Evolutionary conservation across 1,140 invertebrate genomes (phyloP), one percentile per base, ranked within the genome.

Genomic region (Saccostrea echinata): DNA sequence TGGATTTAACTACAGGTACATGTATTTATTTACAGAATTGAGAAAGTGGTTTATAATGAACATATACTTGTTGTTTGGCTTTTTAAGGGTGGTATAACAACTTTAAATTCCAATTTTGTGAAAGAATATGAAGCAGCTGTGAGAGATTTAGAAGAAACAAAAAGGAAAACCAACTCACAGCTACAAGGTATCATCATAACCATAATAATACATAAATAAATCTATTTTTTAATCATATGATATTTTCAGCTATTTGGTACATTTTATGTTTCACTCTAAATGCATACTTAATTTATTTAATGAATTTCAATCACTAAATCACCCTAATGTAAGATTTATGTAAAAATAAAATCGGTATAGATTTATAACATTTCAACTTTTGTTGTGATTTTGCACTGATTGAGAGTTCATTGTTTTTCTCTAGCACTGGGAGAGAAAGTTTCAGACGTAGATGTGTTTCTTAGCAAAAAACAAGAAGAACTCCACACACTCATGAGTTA

Each of bases 71-170:
- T 85, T 83, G 53, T 90, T 43, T 55, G 90, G 16, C n/a, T 83
- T 35, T 51, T 93, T 35, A 86, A 94, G 93, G 92, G 93, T 84
- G 93, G 93, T 51, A 93, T 94, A 24, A 89, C 90, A n/a, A 91
- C 91, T 43, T 68, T 94, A 43, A 93, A 91, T 82, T 83, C 90
- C 68, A 91, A 93, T 88, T 93, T 93, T 90, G 85, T 85, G 1
- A 92, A 91, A 84, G 93, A 93, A 83, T 88, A 91, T 84, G 84
- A 88, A 12, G 90, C 91, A 68, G 92, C 90, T 3, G 76, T 89
- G 84, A 81, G 52, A 33, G 91, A 92, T 16, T 86, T 93, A 18
- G 88, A 91, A 51, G 80, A 53, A 51, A 91, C 93, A 81, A 88
- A 89, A 84, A 35, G 52, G 53, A 91, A 53, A 81, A 88, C 92